These are phyloP conservation scores for Melanotaenia nigrans DNA, from an alignment of 2,797 vertebrate genomes.

Conservation along the genomic window DNA sequence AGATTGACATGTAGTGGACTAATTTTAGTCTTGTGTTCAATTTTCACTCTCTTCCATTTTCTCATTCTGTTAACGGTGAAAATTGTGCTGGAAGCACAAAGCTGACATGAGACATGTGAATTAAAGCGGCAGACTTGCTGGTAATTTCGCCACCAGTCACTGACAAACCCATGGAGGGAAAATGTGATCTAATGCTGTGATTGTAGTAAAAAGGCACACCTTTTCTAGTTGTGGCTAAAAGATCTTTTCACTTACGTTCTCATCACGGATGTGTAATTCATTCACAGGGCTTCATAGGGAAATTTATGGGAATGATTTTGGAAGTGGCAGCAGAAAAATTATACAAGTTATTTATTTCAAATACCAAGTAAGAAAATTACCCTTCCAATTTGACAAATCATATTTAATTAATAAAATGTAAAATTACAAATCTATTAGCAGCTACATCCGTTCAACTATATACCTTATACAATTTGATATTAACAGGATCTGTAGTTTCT, in stretches of 20 bases:
- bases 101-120: constrained; percentile 82
- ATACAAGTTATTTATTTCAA: constrained; percentile 33
- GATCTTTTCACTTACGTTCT: constrained; percentile 70
- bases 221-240: constrained; percentile 70
- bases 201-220: constrained; percentile 80
- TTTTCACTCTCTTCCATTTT: constrained; percentile 83
- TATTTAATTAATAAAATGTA: constrained; percentile 17
- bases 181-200: constrained; percentile 81
- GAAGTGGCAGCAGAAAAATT: constrained; percentile 52
- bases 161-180: constrained; percentile 75
- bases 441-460: constrained; percentile 11
- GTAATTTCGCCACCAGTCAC: constrained; percentile 81
- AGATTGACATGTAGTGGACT: constrained; percentile 82
- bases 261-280: constrained; percentile 67
- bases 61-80: constrained; percentile 80
- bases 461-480: constrained; percentile 10
- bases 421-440: constrained; percentile 13
- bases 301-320: constrained; percentile 62
- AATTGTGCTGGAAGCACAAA: constrained; percentile 80
- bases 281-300: constrained; percentile 60
- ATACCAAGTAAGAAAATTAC: constrained; percentile 2
- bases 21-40: constrained; percentile 83
- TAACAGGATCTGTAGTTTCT: constrained; percentile 16
- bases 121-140: constrained; percentile 82
- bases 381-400: constrained; percentile 14